Conservation (phyloP, 2,888 invertebrate species). For the Stratiomys singularior region DNA sequence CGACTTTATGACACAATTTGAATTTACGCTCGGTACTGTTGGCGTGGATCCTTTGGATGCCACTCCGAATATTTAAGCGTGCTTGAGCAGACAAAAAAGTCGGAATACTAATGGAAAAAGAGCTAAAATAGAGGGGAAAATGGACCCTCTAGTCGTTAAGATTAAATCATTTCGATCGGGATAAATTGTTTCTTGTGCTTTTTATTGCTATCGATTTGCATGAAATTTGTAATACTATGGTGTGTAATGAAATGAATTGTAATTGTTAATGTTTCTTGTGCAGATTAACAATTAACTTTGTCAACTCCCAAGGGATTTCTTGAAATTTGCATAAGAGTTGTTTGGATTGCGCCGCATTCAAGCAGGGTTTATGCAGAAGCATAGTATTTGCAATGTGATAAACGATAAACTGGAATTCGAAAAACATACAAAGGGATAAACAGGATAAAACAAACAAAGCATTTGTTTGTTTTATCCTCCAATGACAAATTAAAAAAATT, state of each 20-base stretch:
- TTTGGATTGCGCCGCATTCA: no score
- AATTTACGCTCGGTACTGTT: slow-evolving; percentile 23
- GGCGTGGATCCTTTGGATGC: not conserved
- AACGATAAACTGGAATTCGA: no score
- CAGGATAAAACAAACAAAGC: no score
- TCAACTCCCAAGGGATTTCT: no score
- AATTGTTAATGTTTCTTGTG: no score
- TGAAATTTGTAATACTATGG: slow-evolving; percentile 12
- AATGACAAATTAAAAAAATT: no score
- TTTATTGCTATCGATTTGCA: slow-evolving; percentile 40
- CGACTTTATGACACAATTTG: slow-evolving; percentile 44
- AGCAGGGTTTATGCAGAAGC: no score
- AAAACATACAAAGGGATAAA: no score
- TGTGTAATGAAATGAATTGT: not conserved
- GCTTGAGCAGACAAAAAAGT: not conserved
- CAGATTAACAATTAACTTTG: no score
- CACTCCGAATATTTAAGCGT: not conserved
- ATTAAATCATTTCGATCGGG: slow-evolving; percentile 41
- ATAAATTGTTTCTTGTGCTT: slow-evolving; percentile 22
- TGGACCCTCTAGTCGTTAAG: slow-evolving; percentile 31
- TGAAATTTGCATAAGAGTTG: no score
- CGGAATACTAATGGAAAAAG: not conserved
- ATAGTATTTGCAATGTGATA: no score
- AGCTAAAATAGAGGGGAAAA: not conserved
- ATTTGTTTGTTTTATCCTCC: no score